Evolutionary conservation across 2,113 vertebrate genomes (phyloP).

Genomic region (Cephalopholis sonnerati): DNA sequence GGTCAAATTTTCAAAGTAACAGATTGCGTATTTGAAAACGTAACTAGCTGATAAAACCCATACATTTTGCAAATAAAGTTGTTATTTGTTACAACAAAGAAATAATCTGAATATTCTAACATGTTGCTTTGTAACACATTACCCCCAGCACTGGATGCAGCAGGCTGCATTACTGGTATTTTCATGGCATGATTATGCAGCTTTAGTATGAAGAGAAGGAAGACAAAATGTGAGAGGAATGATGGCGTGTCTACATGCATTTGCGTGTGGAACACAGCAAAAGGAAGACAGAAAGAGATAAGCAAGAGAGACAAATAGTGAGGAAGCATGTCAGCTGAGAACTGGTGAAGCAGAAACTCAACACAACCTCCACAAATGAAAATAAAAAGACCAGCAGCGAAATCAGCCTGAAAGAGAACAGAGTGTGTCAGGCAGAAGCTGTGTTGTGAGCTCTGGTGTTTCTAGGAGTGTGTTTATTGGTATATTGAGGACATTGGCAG

Average conservation of each 20-base stretch:
- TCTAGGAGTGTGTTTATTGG: constrained; percentile 8
- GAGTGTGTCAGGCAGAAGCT: constrained; percentile 7
- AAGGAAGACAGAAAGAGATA: neutral
- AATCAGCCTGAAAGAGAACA: neutral
- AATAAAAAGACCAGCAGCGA: neutral
- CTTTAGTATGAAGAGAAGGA: neutral
- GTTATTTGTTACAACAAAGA: too few relatives aligned
- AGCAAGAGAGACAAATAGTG: constrained; percentile 12
- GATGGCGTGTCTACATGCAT: neutral
- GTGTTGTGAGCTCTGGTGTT: constrained; percentile 16
- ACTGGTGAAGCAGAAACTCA: neutral
- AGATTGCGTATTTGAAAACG: too few relatives aligned
- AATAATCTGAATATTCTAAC: too few relatives aligned
- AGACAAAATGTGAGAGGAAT: too few relatives aligned
- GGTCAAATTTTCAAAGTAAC: too few relatives aligned
- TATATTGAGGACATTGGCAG: constrained; percentile 17
- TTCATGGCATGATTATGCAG: neutral
- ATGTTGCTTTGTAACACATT: too few relatives aligned
- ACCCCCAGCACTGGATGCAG: too few relatives aligned
- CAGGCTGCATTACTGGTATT: neutral
- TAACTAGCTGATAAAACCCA: too few relatives aligned
- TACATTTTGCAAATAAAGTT: too few relatives aligned
- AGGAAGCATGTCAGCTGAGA: neutral
- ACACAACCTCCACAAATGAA: neutral
- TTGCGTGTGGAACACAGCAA: too few relatives aligned